These are phyloP conservation scores for Ramphastos sulfuratus DNA, from an alignment of 2,113 vertebrate species.

Conservation along the genomic window DNA sequence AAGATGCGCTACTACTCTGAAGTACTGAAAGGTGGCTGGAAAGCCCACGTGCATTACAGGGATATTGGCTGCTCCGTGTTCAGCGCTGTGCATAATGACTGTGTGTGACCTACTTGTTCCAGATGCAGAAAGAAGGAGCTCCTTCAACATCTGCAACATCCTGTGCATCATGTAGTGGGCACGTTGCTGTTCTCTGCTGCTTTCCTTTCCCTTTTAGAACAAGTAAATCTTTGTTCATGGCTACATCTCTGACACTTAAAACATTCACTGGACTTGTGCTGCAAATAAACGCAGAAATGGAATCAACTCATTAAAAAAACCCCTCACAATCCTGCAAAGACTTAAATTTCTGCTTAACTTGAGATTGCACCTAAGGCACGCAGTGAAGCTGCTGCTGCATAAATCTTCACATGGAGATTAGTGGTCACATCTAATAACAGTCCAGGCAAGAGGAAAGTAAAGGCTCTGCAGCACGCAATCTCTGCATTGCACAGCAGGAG, in stretches of 20 bases:
- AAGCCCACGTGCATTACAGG: conserved; percentile 28
- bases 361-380: background rate
- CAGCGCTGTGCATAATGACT: conserved; percentile 55
- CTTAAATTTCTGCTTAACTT: background rate
- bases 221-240: background rate
- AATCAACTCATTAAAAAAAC: background rate
- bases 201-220: background rate
- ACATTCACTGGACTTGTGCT: background rate
- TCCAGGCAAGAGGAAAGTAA: background rate
- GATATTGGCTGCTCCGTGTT: conserved; percentile 45
- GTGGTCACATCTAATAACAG: background rate
- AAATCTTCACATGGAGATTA: background rate
- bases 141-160: background rate
- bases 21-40: conserved; percentile 48
- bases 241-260: rapidly evolving
- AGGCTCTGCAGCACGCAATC: background rate
- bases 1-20: conserved; percentile 11
- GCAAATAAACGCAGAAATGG: background rate
- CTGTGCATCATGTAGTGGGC: background rate
- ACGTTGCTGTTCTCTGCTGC: background rate
- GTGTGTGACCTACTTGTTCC: conserved; percentile 56
- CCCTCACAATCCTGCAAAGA: background rate
- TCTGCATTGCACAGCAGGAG: background rate
- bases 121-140: conserved; percentile 35
- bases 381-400: background rate